phyloP scores from a whole-genome alignment of 2,888 invertebrate species.

The Netelia fuscicornis region DNA sequence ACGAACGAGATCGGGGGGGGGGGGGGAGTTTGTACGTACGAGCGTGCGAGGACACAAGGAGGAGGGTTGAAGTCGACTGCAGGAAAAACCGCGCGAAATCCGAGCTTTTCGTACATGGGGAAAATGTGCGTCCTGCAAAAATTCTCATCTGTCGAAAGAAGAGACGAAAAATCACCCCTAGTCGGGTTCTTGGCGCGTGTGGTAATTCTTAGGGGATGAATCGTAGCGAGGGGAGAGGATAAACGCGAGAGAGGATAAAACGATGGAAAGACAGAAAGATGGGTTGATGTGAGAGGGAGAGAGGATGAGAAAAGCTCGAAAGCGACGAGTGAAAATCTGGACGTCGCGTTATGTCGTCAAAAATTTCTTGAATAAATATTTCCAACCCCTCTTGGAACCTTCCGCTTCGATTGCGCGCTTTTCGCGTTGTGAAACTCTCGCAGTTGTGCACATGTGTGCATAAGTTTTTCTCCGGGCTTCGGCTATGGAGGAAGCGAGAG shows the following conservation, averaged over 20 bases:
- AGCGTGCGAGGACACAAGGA: slow-evolving; percentile 10
- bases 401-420: slow-evolving; percentile 49
- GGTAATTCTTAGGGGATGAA: too few relatives aligned
- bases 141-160: not conserved
- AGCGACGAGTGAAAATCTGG: slow-evolving; percentile 50
- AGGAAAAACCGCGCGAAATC: slow-evolving; percentile 17
- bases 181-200: too few relatives aligned
- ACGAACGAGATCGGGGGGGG: slow-evolving; percentile 36
- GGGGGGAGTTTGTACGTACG: not conserved
- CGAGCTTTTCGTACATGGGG: slow-evolving; percentile 16
- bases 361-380: slow-evolving; percentile 74
- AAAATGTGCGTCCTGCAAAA: slow-evolving; percentile 22
- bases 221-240: too few relatives aligned
- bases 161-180: too few relatives aligned
- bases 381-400: slow-evolving; percentile 59
- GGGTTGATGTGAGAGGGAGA: not conserved
- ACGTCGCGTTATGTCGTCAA: slow-evolving; percentile 42
- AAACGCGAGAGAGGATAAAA: not conserved
- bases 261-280: slow-evolving; percentile 5
- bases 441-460: slow-evolving; percentile 29
- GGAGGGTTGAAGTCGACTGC: not conserved
- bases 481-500: not conserved
- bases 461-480: slow-evolving; percentile 37
- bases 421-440: slow-evolving; percentile 43
- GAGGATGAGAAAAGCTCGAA: not conserved